A percentile compares a stretch with the other conserved stretches of the same genome.
phyloP scores from a whole-genome alignment of 2,797 vertebrate species.

The Eurystomus glaucurus region DNA sequence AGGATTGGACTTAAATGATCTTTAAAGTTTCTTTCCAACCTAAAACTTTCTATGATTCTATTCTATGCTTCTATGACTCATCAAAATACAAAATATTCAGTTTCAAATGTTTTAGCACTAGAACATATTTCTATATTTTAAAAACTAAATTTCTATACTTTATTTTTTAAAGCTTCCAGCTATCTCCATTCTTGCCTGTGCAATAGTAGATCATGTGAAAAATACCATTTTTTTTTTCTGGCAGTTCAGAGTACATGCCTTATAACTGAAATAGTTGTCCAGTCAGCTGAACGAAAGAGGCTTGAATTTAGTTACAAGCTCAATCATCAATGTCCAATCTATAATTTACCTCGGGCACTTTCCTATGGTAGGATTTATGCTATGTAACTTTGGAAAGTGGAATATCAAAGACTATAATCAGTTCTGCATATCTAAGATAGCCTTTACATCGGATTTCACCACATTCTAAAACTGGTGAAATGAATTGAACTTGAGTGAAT shows the following conservation, averaged over 20 bases:
- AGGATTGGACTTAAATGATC: not conserved
- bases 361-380: fast-evolving
- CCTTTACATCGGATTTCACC: not conserved
- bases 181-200: not conserved
- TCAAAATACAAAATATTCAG: slow-evolving; percentile 12
- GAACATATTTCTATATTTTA: not conserved
- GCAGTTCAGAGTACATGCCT: not conserved
- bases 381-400: not conserved
- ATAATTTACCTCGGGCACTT: not conserved
- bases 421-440: not conserved
- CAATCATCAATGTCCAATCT: not conserved
- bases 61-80: not conserved
- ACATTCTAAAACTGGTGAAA: not conserved
- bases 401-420: not conserved
- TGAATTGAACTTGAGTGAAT: not conserved
- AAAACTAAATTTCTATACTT: not conserved
- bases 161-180: not conserved
- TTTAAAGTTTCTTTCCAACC: not conserved
- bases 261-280: not conserved
- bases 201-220: slow-evolving; percentile 6
- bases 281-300: not conserved
- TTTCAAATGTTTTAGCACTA: not conserved
- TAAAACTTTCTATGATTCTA: no score
- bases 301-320: not conserved
- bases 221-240: not conserved